Conservation (phyloP, 2,888 invertebrate species). For the Spatulosminthurus flaviceps region DNA sequence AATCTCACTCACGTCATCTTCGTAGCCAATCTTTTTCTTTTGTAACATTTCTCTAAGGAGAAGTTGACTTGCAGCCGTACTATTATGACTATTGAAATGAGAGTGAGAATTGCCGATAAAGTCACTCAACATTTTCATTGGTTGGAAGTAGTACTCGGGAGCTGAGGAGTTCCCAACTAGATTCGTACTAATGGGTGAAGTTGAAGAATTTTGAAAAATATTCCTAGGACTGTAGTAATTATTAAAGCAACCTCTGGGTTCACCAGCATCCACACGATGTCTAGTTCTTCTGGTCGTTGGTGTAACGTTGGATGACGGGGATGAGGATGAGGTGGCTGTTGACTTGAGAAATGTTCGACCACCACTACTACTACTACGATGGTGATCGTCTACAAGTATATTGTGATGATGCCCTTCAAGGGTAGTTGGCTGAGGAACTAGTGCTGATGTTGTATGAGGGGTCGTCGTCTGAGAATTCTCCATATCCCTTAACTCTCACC, state of each 20-base stretch:
- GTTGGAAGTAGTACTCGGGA: slow-evolving; percentile 57
- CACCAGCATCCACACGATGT: slow-evolving; percentile 96
- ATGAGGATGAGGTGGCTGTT: slow-evolving; percentile 35
- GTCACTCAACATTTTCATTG: slow-evolving; percentile 63
- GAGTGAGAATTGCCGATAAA: slow-evolving; percentile 50
- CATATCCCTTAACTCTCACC: slow-evolving; percentile 46
- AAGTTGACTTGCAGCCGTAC: slow-evolving; percentile 44
- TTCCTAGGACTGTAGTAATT: slow-evolving; percentile 75
- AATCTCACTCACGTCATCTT: slow-evolving; percentile 50
- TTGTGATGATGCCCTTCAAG: slow-evolving; percentile 47
- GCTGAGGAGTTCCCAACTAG: slow-evolving; percentile 47
- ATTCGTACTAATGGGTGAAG: slow-evolving; percentile 46
- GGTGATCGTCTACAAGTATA: slow-evolving; percentile 41
- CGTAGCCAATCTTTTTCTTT: slow-evolving; percentile 47
- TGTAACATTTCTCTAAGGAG: slow-evolving; percentile 54
- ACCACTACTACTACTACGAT: slow-evolving; percentile 41
- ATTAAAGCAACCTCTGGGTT: slow-evolving; percentile 92
- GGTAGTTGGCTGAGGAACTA: slow-evolving; percentile 43
- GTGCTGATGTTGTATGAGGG: slow-evolving; percentile 43
- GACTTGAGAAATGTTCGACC: slow-evolving; percentile 48
- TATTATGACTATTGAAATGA: slow-evolving; percentile 42
- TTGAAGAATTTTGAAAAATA: slow-evolving; percentile 72
- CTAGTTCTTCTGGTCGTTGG: slow-evolving; percentile 80
- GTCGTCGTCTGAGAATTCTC: slow-evolving; percentile 49
- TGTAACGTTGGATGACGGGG: slow-evolving; percentile 25